Percentiles rank a stretch among this genome's conserved stretches.
phyloP scores from a whole-genome alignment of 2,888 invertebrate genomes.

The Rhorus exstirpatorius region DNA sequence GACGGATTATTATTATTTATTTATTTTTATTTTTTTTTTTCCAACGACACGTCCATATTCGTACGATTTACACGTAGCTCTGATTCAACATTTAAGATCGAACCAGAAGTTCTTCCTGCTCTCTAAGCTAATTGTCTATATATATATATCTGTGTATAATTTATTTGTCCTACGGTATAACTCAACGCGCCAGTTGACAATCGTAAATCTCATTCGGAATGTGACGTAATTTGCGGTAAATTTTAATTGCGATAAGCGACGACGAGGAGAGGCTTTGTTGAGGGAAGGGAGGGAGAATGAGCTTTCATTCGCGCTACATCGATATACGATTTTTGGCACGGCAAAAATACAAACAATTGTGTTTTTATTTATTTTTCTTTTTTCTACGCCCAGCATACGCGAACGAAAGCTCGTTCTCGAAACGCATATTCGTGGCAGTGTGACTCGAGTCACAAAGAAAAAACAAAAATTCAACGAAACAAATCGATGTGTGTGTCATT shows the following conservation, averaged over 20 bases:
- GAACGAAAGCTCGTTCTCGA: slow-evolving; percentile 40
- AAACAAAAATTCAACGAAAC: too few relatives aligned
- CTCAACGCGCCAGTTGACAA: background rate
- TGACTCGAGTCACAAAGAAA: background rate
- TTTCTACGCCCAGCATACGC: background rate
- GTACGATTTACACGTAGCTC: slow-evolving; percentile 23
- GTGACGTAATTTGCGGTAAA: slow-evolving; percentile 22
- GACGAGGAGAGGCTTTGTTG: slow-evolving; percentile 1
- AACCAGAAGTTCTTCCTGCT: slow-evolving; percentile 15
- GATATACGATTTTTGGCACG: background rate
- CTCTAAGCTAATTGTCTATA: too few relatives aligned
- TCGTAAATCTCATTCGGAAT: slow-evolving; percentile 16
- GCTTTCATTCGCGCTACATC: background rate
- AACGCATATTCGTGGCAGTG: background rate
- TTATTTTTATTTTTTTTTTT: slow-evolving; percentile 9
- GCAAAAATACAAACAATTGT: slow-evolving; percentile 6
- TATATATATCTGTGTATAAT: slow-evolving; percentile 38
- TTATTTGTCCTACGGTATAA: slow-evolving; percentile 39
- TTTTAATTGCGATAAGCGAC: slow-evolving; percentile 5
- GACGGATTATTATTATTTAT: background rate
- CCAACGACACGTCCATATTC: slow-evolving; percentile 36
- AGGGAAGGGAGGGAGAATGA: too few relatives aligned
- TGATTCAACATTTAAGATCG: slow-evolving; percentile 1
- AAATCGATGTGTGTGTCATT: too few relatives aligned
- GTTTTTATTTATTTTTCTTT: slow-evolving; percentile 5